These are phyloP conservation scores for Rhadina sibilatrix DNA, from an alignment of 2,113 vertebrate species.

Conservation along the genomic window DNA sequence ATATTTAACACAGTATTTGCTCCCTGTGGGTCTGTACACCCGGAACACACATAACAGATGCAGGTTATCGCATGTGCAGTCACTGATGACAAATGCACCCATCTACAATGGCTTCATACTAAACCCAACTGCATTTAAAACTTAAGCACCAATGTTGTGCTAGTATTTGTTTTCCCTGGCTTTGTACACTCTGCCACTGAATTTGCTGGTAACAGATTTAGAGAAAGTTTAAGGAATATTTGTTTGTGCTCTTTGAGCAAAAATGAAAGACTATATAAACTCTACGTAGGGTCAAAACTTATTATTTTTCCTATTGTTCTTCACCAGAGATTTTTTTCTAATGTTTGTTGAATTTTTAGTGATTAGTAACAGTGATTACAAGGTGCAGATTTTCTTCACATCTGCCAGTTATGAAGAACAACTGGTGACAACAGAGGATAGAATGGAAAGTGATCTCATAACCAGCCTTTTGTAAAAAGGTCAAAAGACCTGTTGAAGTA, in stretches of 20 bases:
- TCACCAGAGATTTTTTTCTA: neutral
- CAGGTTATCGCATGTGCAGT: neutral
- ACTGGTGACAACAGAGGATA: neutral
- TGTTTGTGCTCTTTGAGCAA: neutral
- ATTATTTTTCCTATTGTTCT: neutral
- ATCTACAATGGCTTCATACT: neutral
- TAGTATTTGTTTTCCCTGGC: neutral
- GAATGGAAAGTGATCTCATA: neutral
- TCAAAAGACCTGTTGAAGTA: neutral
- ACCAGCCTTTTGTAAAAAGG: neutral
- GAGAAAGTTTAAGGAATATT: neutral
- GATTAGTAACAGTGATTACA: neutral
- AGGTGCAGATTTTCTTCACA: neutral
- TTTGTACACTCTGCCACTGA: neutral
- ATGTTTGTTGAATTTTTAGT: neutral
- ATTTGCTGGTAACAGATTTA: neutral
- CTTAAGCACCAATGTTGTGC: rapidly evolving
- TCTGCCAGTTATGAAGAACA: neutral
- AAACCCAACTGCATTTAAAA: neutral
- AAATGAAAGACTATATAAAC: neutral
- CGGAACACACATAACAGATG: neutral
- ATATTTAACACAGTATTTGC: neutral
- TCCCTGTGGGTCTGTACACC: neutral
- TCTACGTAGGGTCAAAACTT: neutral
- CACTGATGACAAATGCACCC: neutral